These are phyloP conservation scores for Aporrectodea caliginosa DNA, from an alignment of 1,140 invertebrate genomes.

Conservation along the genomic window DNA sequence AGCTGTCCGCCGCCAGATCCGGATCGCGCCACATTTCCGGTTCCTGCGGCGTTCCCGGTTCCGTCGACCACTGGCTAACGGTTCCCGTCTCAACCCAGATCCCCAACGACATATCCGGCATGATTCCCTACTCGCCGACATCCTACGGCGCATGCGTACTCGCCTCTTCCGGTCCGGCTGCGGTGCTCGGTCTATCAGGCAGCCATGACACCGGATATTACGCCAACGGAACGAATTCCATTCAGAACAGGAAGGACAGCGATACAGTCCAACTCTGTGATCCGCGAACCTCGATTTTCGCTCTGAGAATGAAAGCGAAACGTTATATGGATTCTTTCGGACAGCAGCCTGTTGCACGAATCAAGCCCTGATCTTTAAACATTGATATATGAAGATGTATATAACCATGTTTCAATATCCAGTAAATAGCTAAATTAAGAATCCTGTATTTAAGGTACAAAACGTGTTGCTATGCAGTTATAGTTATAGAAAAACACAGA, in stretches of 20 bases:
- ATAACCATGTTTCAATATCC: too few species aligned
- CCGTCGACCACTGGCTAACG: background rate
- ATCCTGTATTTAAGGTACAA: too few species aligned
- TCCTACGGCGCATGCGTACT: background rate
- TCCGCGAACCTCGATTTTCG: background rate
- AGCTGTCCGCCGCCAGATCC: background rate
- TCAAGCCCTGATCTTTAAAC: too few species aligned
- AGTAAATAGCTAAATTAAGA: too few species aligned
- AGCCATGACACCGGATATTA: too few species aligned
- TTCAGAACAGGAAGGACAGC: background rate
- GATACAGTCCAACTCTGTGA: background rate
- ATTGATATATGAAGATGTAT: too few species aligned
- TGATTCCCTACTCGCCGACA: background rate
- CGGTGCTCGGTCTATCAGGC: too few species aligned
- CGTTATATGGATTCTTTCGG: background rate
- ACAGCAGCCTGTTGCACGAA: background rate
- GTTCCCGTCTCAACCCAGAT: background rate
- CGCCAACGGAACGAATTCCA: too few species aligned
- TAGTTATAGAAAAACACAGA: too few species aligned
- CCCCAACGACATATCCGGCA: background rate
- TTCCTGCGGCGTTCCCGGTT: background rate
- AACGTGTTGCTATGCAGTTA: too few species aligned
- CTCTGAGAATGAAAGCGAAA: background rate
- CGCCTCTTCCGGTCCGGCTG: constrained; percentile 1
- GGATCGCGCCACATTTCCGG: background rate